Evolutionary conservation across 2,113 vertebrate species (phyloP).

Genomic region (Cottus gobio): DNA sequence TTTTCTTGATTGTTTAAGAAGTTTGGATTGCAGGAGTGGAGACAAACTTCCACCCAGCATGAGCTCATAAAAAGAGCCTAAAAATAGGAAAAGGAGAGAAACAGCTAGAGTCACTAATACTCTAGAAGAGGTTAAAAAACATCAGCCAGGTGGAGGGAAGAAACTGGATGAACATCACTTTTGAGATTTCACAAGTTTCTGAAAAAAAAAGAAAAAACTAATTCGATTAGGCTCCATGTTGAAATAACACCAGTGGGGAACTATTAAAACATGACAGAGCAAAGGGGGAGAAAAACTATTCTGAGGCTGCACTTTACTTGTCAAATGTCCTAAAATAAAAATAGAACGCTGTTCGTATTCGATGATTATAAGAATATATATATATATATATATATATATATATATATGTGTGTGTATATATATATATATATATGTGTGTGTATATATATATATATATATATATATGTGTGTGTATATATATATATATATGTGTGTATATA

Average conservation of each 20-base stretch:
- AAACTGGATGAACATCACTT: not conserved
- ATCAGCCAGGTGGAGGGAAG: not conserved
- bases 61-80: not conserved
- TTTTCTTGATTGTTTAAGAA: conserved; percentile 24
- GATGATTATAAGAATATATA: not conserved
- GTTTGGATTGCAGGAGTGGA: conserved; percentile 12
- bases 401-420: not conserved
- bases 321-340: conserved; percentile 9
- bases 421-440: not conserved
- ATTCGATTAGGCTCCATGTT: not conserved
- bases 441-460: not conserved
- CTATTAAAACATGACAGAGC: not conserved
- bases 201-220: not conserved
- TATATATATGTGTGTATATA: not conserved
- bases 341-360: not conserved
- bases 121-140: not conserved
- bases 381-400: not conserved
- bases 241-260: not conserved
- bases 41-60: not conserved
- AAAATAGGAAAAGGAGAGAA: not conserved
- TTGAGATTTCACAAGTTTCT: not conserved
- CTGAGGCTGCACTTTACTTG: not conserved
- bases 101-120: not conserved
- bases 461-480: not conserved
- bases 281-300: not conserved